A percentile compares a stretch with the other conserved stretches of the same genome.
Conservation (phyloP, 2,888 invertebrate species). For the Adelognathus sp. region DNA sequence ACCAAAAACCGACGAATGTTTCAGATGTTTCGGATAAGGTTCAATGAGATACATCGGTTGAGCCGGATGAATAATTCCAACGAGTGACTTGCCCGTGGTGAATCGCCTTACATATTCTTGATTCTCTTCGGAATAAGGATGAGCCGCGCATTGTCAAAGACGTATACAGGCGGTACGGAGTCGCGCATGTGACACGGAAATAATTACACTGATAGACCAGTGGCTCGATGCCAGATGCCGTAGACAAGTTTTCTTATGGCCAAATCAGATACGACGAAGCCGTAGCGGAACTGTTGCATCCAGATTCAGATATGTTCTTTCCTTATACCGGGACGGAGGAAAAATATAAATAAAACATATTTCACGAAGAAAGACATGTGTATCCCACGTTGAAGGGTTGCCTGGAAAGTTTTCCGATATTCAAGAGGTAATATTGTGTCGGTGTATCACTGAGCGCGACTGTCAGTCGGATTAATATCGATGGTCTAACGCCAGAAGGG, state of each 20-base stretch:
- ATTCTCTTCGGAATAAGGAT: not conserved
- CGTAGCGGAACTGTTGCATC: conserved; percentile 67
- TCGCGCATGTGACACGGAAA: conserved; percentile 66
- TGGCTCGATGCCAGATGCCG: conserved; percentile 71
- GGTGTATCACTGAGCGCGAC: not conserved
- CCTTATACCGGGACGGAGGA: not conserved
- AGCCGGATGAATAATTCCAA: not conserved
- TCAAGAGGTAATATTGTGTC: not conserved
- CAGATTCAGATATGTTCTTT: conserved; percentile 68
- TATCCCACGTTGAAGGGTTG: not conserved
- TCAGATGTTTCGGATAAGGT: not conserved
- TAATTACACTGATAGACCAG: conserved; percentile 75
- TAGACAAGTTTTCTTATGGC: conserved; percentile 56
- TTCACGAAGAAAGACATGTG: conserved; percentile 57
- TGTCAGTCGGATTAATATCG: not conserved
- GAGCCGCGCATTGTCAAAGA: not conserved
- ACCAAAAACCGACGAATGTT: conserved; percentile 6
- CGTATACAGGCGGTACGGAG: conserved; percentile 29
- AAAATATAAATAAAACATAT: conserved; percentile 63
- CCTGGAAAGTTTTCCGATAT: conserved; percentile 12
- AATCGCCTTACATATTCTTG: not conserved
- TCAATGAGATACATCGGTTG: not conserved
- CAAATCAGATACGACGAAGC: conserved; percentile 73
- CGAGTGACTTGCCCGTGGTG: not conserved
- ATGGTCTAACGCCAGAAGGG: no score